phyloP scores from a whole-genome alignment of 2,888 invertebrate genomes.

The Trissoscelio sp. region DNA sequence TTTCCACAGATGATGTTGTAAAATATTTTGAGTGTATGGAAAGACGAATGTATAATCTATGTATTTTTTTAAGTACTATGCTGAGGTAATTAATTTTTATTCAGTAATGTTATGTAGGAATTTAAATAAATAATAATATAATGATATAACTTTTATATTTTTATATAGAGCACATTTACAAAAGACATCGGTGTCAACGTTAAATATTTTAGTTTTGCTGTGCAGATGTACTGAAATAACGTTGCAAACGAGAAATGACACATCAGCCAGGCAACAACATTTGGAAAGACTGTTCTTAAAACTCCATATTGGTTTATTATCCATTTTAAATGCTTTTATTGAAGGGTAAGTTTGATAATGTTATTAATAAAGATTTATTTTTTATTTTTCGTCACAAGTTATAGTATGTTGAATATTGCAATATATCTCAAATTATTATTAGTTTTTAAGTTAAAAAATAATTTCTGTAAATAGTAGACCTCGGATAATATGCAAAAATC shows the following conservation, averaged over 20 bases:
- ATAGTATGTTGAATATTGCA: too few species aligned
- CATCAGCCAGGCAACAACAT: constrained; percentile 74
- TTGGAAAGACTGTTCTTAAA: constrained; percentile 77
- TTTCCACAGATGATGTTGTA: constrained; percentile 75
- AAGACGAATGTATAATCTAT: constrained; percentile 78
- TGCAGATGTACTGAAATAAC: constrained; percentile 78
- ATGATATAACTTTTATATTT: constrained; percentile 40
- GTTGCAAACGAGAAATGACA: constrained; percentile 73
- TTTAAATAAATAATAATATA: too few species aligned
- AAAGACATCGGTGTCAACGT: constrained; percentile 72
- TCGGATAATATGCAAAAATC: too few species aligned
- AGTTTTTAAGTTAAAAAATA: too few species aligned
- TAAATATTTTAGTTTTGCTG: constrained; percentile 76
- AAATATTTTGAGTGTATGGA: constrained; percentile 75
- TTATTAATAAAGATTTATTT: neutral
- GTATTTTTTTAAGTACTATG: constrained; percentile 76
- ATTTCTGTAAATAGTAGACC: too few species aligned
- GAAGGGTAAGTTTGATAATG: constrained; percentile 72
- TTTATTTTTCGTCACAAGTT: too few species aligned
- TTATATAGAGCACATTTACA: constrained; percentile 66
- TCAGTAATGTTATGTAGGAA: neutral
- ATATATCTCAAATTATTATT: too few species aligned
- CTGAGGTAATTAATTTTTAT: constrained; percentile 61
- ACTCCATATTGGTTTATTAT: constrained; percentile 75
- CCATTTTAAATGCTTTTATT: constrained; percentile 77